Base-by-base conservation (phyloP, 2,888 invertebrate genomes). In the Drosophila borborema region DNA sequence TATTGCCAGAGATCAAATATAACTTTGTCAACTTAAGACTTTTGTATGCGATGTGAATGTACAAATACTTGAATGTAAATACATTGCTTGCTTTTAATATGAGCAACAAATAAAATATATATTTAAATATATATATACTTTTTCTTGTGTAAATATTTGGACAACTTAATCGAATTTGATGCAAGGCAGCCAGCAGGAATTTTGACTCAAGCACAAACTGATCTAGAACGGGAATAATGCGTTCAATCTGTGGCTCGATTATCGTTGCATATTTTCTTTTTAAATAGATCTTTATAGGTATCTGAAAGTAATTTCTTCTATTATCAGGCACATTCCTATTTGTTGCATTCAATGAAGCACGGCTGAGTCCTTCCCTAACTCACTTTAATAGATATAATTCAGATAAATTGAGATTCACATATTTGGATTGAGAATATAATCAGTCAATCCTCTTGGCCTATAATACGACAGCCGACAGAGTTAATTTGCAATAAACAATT, bases 1-100 rank as follows among this genome's bases (percentile, higher is more conserved):
- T 74, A 89, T 89, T 83, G 84, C 63, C 68, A 45, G 38, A 69
- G 63, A 60, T 86, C 61, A 58, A 71, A 72, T 64, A 69, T 73
- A 74, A 68, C 81, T 73, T 82, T 69, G 77, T 81, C 80, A 70
- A 68, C 62, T 69, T 81, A 55, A 49, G 64, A 54, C 51, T 43
- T 56, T 51, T 18, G 36, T 40, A 28, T n/a, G 34, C 41, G 38
- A 45, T 43, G 4, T 28, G 55, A 55, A 31, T 41, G 55, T 20
- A 41, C 41, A 41, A 40, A 41, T 28, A 41, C 40, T 31, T 41
- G 7, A 38, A 54, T 54, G 53, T 5, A 38, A 54, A 51, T 51
- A 49, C n/a, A 49, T 49, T 51, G 51, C 18, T 49, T 51, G 51
- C 18, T 14, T 18, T 51, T 51, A 14, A 53, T 53, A 9, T 10